Conservation (phyloP, 2,888 invertebrate genomes). For the Rhingia rostrata region DNA sequence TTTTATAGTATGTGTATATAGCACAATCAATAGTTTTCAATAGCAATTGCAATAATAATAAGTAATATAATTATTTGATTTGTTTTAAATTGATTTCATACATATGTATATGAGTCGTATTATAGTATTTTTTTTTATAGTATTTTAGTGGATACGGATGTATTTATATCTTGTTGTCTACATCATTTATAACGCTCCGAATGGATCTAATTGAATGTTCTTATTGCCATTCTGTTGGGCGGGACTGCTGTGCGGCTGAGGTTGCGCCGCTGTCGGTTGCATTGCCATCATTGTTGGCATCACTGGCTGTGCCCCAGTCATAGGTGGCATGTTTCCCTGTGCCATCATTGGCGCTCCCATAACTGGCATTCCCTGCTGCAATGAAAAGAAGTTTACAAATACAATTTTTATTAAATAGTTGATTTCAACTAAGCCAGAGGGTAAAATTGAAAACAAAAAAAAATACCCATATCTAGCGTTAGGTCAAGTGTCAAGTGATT, state of each 20-base stretch:
- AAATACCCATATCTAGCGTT: slow-evolving; percentile 18
- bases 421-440: background rate
- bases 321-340: slow-evolving; percentile 80
- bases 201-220: slow-evolving; percentile 84
- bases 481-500: background rate
- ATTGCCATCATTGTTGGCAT: slow-evolving; percentile 74
- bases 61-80: slow-evolving; percentile 56
- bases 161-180: slow-evolving; percentile 1
- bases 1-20: slow-evolving; percentile 52
- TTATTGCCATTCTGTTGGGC: slow-evolving; percentile 80
- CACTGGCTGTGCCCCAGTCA: slow-evolving; percentile 81
- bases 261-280: slow-evolving; percentile 78
- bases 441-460: slow-evolving; percentile 30
- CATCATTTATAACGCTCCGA: slow-evolving; percentile 83
- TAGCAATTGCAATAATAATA: slow-evolving; percentile 64
- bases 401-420: background rate
- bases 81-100: slow-evolving; percentile 26
- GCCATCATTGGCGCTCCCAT: slow-evolving; percentile 83
- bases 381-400: slow-evolving; percentile 26
- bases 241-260: slow-evolving; percentile 79
- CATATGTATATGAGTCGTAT: slow-evolving; percentile 19
- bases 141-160: slow-evolving; percentile 60
- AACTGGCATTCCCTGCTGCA: slow-evolving; percentile 83
- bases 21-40: slow-evolving; percentile 65
- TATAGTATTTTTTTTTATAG: slow-evolving; percentile 42